Base-by-base conservation (phyloP, 2,888 invertebrate genomes). In the Chrysolina americana region DNA sequence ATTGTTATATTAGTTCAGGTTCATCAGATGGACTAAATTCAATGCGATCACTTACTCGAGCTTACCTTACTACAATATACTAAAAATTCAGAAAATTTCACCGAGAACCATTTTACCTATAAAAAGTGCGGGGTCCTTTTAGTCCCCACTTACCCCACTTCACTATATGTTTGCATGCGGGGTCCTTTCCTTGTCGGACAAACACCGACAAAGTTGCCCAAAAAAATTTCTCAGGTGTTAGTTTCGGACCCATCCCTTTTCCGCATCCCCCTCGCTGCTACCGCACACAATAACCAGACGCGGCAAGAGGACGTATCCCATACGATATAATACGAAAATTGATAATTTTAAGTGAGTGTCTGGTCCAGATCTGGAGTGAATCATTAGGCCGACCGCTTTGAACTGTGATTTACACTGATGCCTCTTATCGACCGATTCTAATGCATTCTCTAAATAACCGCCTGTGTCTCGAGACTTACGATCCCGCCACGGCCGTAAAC, bases 391-490 rank as follows among this genome's bases (percentile, higher is more conserved):
- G 70, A 79, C 81, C 79, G 80, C 82, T 82, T 85, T 85, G 85
- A 85, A 82, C 79, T 79, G 81, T 86, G 83, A 87, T 87, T 87
- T 86, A 87, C 84, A 83, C 86, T 86, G 86, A 86, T 86, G 86
- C 79, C 75, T 76, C 80, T 85, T 87, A 86, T 86, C 86, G 80
- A 78, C 79, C 73, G 76, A 81, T 85, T 83, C 85, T 86, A 85
- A 86, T 86, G 86, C 81, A 81, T 79, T 78, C 79, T 82, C 79
- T 79, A 81, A 83, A 81, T 82, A 81, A 82, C 62, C 71, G 74
- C 56, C 69, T 62, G 68, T 62, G 68, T 70, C 64, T 62, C 65
- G 65, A 77, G 68, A 78, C 69, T 78, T 78, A 78, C 74, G 75
- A 75, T 50, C 62, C 50, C 50, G 47, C 68, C 64, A 70, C 62